These are phyloP conservation scores for Eupithecia subfuscata DNA, from an alignment of 2,888 invertebrate genomes.

Conservation along the genomic window DNA sequence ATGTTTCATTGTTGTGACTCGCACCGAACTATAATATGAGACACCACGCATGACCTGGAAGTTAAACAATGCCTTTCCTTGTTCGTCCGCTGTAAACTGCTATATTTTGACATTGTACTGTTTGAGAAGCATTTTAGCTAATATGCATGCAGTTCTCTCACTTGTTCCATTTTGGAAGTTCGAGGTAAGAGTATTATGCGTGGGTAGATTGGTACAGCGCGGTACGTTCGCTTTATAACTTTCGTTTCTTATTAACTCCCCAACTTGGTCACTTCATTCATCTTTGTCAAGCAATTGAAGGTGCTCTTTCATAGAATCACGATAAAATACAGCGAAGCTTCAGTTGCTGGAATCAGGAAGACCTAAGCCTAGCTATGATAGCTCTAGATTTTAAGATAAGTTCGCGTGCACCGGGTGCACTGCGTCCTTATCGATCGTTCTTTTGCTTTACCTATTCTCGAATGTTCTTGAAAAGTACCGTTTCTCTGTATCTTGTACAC, in stretches of 20 bases:
- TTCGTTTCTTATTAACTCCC: constrained; percentile 3
- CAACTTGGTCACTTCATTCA: neutral
- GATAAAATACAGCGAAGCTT: neutral
- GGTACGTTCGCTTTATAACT: neutral
- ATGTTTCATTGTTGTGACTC: constrained; percentile 31
- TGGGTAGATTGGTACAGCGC: neutral
- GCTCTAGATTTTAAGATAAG: neutral
- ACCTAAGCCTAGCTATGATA: neutral
- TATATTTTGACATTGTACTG: neutral
- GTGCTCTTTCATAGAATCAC: neutral
- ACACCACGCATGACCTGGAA: constrained; percentile 53
- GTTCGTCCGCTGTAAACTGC: constrained; percentile 11
- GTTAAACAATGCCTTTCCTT: constrained; percentile 42
- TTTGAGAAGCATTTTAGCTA: neutral
- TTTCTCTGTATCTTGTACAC: neutral
- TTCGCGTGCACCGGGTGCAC: constrained; percentile 21
- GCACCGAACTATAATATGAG: constrained; percentile 37
- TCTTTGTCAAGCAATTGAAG: neutral
- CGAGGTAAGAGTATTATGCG: neutral
- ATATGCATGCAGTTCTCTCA: neutral
- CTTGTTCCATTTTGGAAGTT: neutral
- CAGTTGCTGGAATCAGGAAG: neutral
- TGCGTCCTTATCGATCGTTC: constrained; percentile 27
- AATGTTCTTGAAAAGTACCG: constrained; percentile 1
- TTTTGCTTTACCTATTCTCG: constrained; percentile 6